A percentile compares a stretch with the other conserved stretches of the same genome.
phyloP scores from a whole-genome alignment of 2,888 invertebrate species.

The Sphinx pinastri region DNA sequence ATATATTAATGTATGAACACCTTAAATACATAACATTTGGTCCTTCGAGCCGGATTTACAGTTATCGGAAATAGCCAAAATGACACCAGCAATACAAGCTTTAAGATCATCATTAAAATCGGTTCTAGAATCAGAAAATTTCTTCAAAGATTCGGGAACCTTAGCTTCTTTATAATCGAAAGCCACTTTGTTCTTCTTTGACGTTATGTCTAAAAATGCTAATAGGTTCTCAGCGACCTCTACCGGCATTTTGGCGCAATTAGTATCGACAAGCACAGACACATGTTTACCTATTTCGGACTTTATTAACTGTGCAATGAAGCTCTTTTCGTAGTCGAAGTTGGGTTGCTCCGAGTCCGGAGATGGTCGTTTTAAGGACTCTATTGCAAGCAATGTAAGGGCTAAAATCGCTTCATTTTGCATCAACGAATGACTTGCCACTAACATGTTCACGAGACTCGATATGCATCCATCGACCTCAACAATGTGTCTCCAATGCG shows the following conservation, averaged over 20 bases:
- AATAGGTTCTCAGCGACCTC: conserved; percentile 80
- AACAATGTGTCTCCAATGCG: conserved; percentile 40
- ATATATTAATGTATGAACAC: too few species aligned
- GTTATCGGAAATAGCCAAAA: conserved; percentile 54
- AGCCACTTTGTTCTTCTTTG: conserved; percentile 63
- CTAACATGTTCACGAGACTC: conserved; percentile 91
- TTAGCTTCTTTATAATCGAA: conserved; percentile 66
- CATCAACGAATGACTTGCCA: conserved; percentile 93
- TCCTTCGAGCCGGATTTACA: conserved; percentile 39
- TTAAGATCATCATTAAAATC: conserved; percentile 64
- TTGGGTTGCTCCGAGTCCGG: conserved; percentile 43
- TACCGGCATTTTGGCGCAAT: conserved; percentile 73
- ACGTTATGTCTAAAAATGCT: conserved; percentile 74
- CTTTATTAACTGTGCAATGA: conserved; percentile 67
- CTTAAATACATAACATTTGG: too few species aligned
- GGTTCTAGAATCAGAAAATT: conserved; percentile 60
- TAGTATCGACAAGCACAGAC: conserved; percentile 74
- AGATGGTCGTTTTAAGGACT: conserved; percentile 52
- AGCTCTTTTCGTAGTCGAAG: conserved; percentile 58
- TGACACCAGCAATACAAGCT: conserved; percentile 51
- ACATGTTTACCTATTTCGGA: conserved; percentile 82
- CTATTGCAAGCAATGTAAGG: conserved; percentile 85
- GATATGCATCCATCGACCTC: conserved; percentile 87
- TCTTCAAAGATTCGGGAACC: conserved; percentile 62
- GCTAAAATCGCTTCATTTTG: conserved; percentile 92